Percentiles rank a stretch among this genome's conserved stretches.
Evolutionary conservation across 1,140 invertebrate genomes (phyloP).

Genomic region (Antheraea pernyi): DNA sequence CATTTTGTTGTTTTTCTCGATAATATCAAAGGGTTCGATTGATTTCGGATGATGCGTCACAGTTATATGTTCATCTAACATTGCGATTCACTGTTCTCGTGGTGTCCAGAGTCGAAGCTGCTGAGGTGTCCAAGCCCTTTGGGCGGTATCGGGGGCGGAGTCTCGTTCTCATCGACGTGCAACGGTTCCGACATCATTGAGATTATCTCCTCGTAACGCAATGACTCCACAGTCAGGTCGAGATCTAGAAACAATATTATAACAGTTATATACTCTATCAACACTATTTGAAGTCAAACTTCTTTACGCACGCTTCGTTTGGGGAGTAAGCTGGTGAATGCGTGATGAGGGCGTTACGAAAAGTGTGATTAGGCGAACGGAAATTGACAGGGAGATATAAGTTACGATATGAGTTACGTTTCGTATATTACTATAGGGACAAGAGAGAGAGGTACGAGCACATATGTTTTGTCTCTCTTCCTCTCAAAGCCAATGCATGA

Average conservation of each 20-base stretch:
- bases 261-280: neutral
- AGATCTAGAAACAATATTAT: constrained; percentile 39
- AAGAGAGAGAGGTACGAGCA: no score
- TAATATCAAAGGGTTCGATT: neutral
- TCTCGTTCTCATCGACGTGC: constrained; percentile 60
- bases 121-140: constrained; percentile 67
- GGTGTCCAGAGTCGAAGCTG: constrained; percentile 69
- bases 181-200: constrained; percentile 70
- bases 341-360: no score
- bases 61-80: constrained; percentile 32
- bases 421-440: no score
- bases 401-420: no score
- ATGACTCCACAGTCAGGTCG: constrained; percentile 59
- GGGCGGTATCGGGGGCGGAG: constrained; percentile 65
- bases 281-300: no score
- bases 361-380: no score
- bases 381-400: no score
- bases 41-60: no score
- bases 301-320: no score
- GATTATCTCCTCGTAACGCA: constrained; percentile 71
- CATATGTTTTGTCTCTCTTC: no score
- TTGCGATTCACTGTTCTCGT: constrained; percentile 68
- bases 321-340: no score
- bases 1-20: neutral
- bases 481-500: no score